Evolutionary conservation across 2,113 vertebrate species (phyloP).

Genomic region (Upupa epops): DNA sequence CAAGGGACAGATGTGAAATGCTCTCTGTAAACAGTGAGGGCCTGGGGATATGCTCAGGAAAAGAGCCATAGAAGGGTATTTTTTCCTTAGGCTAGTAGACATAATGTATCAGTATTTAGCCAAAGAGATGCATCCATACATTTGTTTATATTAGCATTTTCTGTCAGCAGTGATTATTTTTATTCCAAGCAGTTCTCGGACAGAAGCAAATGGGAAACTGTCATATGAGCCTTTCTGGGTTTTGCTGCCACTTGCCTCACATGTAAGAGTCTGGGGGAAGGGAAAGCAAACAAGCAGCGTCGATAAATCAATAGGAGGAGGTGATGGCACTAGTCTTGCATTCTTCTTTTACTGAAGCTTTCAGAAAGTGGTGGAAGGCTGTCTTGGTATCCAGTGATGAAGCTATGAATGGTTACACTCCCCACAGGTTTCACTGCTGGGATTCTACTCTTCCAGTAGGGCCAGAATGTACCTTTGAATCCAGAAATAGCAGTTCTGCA

Average conservation of each 20-base stretch:
- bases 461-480: neutral
- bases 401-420: constrained; percentile 24
- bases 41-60: neutral
- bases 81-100: neutral
- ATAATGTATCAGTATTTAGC: neutral
- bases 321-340: constrained; percentile 27
- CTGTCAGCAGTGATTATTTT: neutral
- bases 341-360: constrained; percentile 64
- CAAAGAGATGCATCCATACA: neutral
- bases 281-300: constrained; percentile 10
- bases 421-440: neutral
- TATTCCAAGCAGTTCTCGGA: neutral
- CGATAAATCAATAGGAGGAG: constrained; percentile 38
- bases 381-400: neutral
- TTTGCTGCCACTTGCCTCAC: neutral
- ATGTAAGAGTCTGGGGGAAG: constrained; percentile 8
- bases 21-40: neutral
- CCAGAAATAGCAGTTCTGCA: neutral
- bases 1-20: neutral
- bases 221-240: neutral
- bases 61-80: neutral
- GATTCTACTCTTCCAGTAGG: neutral
- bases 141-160: neutral
- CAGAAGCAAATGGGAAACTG: neutral
- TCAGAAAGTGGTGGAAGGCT: constrained; percentile 44